Base-by-base conservation (phyloP, 2,888 invertebrate genomes). In the Nomada ruficornis region DNA sequence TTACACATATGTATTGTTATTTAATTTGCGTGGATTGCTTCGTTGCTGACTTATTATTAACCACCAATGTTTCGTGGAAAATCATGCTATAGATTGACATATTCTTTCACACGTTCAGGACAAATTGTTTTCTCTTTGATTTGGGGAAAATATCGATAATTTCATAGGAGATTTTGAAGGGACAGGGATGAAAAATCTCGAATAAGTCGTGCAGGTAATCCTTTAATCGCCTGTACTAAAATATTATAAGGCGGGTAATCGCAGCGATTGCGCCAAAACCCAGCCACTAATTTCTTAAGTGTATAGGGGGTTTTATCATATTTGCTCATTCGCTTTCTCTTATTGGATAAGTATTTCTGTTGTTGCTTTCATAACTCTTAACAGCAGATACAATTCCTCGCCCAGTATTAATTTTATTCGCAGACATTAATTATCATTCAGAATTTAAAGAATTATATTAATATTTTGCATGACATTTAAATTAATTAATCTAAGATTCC, bases 221-320 rank as follows among this genome's bases (percentile, higher is more conserved):
- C 90, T 83, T 88, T 91, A 91, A 91, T 91, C 90, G 89, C 90
- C 75, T 52, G 83, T 85, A 89, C 89, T 91, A 89, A 90, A 89
- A 90, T 91, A 90, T 91, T 89, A 90, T 88, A 91, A 88, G 86
- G 87, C 86, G 84, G 84, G 88, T 89, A 90, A 90, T 90, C 88
- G 88, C 80, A 80, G 82, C 81, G 85, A 89, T 88, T 74, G 85
- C 88, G 82, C 82, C 88, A 83, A 90, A 89, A 91, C 91, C 89
- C 89, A 65, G 42, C 80, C 74, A 84, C 88, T 91, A 91, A 91
- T 91, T 90, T 90, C 87, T 82, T 79, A 85, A 87, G 83, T 90
- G 88, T 91, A 89, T 90, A 86, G 90, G 85, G 86, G 86, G 85
- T 90, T 90, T 91, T 86, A 87, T 15, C 47, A 47, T 15, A 15